phyloP scores from a whole-genome alignment of 2,797 vertebrate species.

The Phataginus tetradactyla region DNA sequence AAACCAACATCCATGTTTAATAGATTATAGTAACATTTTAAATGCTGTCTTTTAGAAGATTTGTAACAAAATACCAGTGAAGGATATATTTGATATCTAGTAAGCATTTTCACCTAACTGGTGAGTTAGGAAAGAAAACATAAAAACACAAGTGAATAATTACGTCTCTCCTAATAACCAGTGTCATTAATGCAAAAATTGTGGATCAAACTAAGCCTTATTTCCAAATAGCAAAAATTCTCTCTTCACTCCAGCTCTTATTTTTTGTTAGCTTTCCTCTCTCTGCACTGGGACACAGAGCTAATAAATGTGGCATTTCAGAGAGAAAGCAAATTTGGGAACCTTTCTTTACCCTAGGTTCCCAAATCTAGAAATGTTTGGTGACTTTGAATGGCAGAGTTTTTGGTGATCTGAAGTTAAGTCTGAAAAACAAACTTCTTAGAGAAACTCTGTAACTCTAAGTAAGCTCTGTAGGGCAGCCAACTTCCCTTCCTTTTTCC shows the following conservation, averaged over 20 bases:
- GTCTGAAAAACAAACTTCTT: constrained; percentile 39
- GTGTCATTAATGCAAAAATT: neutral
- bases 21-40: constrained; percentile 40
- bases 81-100: neutral
- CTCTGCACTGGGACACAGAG: neutral
- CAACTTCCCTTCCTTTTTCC: constrained; percentile 27
- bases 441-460: constrained; percentile 57
- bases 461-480: constrained; percentile 17
- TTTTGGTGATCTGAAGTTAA: constrained; percentile 49
- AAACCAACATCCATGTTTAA: constrained; percentile 42
- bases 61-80: constrained; percentile 10
- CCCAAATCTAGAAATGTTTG: constrained; percentile 34
- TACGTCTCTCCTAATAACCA: neutral
- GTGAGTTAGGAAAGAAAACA: constrained; percentile 54
- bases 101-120: neutral
- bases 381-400: constrained; percentile 42
- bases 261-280: constrained; percentile 46
- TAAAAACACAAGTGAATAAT: neutral
- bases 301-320: neutral
- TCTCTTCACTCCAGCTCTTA: constrained; percentile 49
- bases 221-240: constrained; percentile 27
- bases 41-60: constrained; percentile 39
- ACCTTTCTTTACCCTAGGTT: constrained; percentile 50
- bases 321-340: constrained; percentile 23
- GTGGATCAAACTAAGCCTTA: neutral